Evolutionary conservation across 2,113 vertebrate species (phyloP).

Genomic region (Azemiops feae): DNA sequence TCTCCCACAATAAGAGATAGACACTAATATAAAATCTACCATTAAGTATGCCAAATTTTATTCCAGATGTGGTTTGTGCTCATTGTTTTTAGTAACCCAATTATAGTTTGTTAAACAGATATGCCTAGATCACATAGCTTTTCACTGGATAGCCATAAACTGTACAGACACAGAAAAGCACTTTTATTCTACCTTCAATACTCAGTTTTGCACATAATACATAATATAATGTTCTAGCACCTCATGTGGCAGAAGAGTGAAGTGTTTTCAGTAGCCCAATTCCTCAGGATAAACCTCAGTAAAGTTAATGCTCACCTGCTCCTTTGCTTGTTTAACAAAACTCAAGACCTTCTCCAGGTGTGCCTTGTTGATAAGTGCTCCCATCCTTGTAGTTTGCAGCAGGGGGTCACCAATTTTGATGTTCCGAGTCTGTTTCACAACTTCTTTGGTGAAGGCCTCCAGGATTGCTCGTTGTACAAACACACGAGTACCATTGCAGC

Average conservation of each 20-base stretch:
- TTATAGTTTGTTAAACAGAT: background rate
- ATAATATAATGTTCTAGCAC: background rate
- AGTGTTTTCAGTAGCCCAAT: background rate
- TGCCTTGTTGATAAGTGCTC: constrained; percentile 84
- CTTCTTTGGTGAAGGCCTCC: constrained; percentile 83
- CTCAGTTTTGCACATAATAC: background rate
- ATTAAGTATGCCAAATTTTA: background rate
- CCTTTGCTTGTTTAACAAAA: constrained; percentile 82
- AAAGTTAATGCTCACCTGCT: constrained; percentile 75
- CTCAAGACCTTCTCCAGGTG: constrained; percentile 88
- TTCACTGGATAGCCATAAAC: background rate
- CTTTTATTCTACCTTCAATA: background rate
- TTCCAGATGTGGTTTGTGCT: background rate
- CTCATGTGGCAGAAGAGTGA: too few relatives aligned
- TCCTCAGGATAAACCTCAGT: background rate
- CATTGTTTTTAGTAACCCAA: background rate
- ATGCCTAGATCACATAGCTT: background rate
- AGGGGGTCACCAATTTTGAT: constrained; percentile 90
- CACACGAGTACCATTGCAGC: constrained; percentile 93
- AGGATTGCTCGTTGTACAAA: constrained; percentile 89
- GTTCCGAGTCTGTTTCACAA: constrained; percentile 85
- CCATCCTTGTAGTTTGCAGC: constrained; percentile 87
- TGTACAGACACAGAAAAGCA: background rate
- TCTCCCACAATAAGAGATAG: background rate
- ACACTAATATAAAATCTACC: background rate